Conservation (phyloP, 2,797 vertebrate species). For the Gephyroberyx darwinii region DNA sequence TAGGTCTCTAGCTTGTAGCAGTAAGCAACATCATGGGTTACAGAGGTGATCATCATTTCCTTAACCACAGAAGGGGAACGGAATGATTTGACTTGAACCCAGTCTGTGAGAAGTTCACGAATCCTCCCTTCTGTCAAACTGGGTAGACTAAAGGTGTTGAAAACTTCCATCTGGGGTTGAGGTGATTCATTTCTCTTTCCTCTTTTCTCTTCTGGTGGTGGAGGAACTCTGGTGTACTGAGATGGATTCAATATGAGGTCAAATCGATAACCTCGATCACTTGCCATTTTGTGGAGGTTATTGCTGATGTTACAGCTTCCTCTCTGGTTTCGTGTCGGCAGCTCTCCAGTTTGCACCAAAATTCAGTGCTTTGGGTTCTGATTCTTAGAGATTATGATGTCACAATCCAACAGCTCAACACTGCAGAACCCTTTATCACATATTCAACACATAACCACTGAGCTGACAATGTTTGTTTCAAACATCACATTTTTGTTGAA, state of each 20-base stretch:
- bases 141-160: neutral
- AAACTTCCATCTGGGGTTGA: neutral
- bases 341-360: no score
- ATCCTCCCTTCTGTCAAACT: constrained; percentile 13
- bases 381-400: no score
- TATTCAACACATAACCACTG: no score
- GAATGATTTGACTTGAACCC: constrained; percentile 1
- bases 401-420: no score
- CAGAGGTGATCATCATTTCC: constrained; percentile 6
- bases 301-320: neutral
- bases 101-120: constrained; percentile 9
- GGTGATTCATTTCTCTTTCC: neutral
- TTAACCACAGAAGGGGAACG: constrained; percentile 1
- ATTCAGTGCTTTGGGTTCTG: no score
- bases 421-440: no score
- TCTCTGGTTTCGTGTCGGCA: no score
- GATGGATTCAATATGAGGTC: constrained; percentile 17
- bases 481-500: no score
- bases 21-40: constrained; percentile 8
- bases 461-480: no score
- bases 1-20: constrained; percentile 23
- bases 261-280: neutral
- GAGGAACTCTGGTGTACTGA: constrained; percentile 10
- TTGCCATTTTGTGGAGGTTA: constrained; percentile 9
- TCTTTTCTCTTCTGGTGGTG: neutral